Evolutionary conservation across 2,888 invertebrate species (phyloP).

Genomic region (Carcina quercana): DNA sequence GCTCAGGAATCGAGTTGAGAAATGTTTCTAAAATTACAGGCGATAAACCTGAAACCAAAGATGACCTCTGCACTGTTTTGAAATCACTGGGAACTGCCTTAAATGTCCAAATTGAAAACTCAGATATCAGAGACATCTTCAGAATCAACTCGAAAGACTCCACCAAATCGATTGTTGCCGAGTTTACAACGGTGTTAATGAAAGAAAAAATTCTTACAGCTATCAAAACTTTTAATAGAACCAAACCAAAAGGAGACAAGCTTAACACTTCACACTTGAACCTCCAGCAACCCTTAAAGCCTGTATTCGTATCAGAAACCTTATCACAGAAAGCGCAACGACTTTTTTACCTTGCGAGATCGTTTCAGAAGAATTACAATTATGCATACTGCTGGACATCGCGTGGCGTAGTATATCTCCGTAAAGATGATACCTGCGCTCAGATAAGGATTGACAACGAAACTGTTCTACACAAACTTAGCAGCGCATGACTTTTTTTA

Average conservation of each 20-base stretch:
- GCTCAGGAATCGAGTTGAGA: slow-evolving; percentile 6
- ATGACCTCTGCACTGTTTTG: slow-evolving; percentile 7
- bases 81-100: slow-evolving; percentile 4
- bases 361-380: slow-evolving; percentile 6
- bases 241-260: slow-evolving; percentile 6
- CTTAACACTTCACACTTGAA: slow-evolving; percentile 12
- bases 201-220: slow-evolving; percentile 12
- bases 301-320: slow-evolving; percentile 11
- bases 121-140: slow-evolving; percentile 12
- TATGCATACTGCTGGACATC: slow-evolving; percentile 14
- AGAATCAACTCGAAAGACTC: slow-evolving; percentile 9
- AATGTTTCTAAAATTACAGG: slow-evolving; percentile 3
- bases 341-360: slow-evolving; percentile 10
- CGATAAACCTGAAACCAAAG: slow-evolving; percentile 2
- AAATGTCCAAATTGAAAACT: slow-evolving; percentile 1
- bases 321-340: slow-evolving; percentile 11
- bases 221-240: slow-evolving; percentile 13
- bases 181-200: slow-evolving; percentile 11
- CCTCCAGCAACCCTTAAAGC: slow-evolving; percentile 6
- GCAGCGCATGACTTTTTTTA: not conserved
- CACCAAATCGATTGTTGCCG: slow-evolving; percentile 11
- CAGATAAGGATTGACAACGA: slow-evolving; percentile 2
- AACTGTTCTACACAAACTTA: not conserved
- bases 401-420: too few species aligned
- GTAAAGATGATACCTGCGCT: slow-evolving; percentile 2